These are phyloP conservation scores for Griposia aprilina DNA, from an alignment of 2,888 invertebrate genomes.

Conservation along the genomic window DNA sequence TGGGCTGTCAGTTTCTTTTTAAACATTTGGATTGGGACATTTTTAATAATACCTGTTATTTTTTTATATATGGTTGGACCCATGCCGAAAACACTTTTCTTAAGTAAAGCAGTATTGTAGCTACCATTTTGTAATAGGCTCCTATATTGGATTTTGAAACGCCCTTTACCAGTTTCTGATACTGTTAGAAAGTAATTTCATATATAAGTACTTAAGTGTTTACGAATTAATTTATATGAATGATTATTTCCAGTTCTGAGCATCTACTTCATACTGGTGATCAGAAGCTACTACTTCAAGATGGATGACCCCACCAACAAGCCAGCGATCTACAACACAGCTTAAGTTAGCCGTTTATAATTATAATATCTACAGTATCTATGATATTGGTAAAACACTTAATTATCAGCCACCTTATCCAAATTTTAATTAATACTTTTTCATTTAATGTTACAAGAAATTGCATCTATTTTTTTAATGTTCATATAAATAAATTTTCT, in stretches of 20 bases:
- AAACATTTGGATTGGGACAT: too few relatives aligned
- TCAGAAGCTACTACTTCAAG: constrained; percentile 67
- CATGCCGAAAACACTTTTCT: too few relatives aligned
- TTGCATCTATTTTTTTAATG: background rate
- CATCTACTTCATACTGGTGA: constrained; percentile 66
- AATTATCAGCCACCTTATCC: constrained; percentile 48
- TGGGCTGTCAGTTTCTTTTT: too few relatives aligned
- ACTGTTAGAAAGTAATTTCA: too few relatives aligned
- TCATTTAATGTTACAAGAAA: background rate
- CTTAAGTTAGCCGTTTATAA: constrained; percentile 35
- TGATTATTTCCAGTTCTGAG: constrained; percentile 63
- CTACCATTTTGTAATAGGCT: too few relatives aligned
- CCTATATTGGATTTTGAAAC: too few relatives aligned
- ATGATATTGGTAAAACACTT: constrained; percentile 27
- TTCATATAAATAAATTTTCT: background rate
- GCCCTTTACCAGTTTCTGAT: too few relatives aligned
- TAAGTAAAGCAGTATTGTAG: too few relatives aligned
- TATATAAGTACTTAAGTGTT: background rate
- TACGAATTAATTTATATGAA: background rate
- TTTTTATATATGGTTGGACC: too few relatives aligned
- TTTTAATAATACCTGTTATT: too few relatives aligned
- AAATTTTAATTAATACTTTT: constrained; percentile 2
- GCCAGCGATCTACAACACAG: constrained; percentile 62
- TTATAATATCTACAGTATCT: constrained; percentile 32
- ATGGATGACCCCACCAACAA: constrained; percentile 64